Evolutionary conservation across 2,113 vertebrate species (phyloP), one percentile per base, ranked within the genome.

Genomic region (Ranitomeya imitator): DNA sequence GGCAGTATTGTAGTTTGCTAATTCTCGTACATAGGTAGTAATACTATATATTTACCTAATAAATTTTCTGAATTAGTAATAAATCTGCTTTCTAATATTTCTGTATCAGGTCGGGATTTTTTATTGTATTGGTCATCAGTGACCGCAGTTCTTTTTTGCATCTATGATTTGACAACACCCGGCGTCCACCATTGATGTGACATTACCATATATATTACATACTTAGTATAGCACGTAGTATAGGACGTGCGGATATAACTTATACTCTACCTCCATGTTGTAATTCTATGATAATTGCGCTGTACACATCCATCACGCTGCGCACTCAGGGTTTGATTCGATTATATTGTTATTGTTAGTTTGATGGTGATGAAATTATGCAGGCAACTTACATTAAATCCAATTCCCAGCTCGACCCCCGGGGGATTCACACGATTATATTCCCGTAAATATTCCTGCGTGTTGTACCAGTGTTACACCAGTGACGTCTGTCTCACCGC

Each of bases 281-380:
- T 83, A 83, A 69, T 69, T 13, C 21, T 67, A 83, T 83, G 81
- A 45, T 52, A 83, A 83, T 83, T 67, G 37, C 4, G 37, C 81
- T 83, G 18, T 15, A 52, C 37, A 69, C 45, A 83, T 83, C 81
- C 26, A 83, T 67, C 80, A 83, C 19, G 15, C 59, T 1, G 57
- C 26, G 79, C 79, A 63, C 80, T 7, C 18, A 51, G 37, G 31
- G 2, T 51, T 23, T 69, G 63, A 85, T 85, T 57, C 8, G 83
- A 85, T 85, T 73, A 85, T 37, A 55, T 85, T 37, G 83, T 73
- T 85, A 85, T 73, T 73, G 83, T 73, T n/a, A 23, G 37, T 86
- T 63, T 19, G 61, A 79, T 12, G 61, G 74, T 14, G 71, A 79
- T 63, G 21, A 69, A 51, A 78, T 69, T 65, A 79, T 86, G 76